Percentiles rank a stretch among this genome's conserved stretches.
Conservation (phyloP, 92 coral and sea anemone genomes). For the Micromussa lordhowensis region DNA sequence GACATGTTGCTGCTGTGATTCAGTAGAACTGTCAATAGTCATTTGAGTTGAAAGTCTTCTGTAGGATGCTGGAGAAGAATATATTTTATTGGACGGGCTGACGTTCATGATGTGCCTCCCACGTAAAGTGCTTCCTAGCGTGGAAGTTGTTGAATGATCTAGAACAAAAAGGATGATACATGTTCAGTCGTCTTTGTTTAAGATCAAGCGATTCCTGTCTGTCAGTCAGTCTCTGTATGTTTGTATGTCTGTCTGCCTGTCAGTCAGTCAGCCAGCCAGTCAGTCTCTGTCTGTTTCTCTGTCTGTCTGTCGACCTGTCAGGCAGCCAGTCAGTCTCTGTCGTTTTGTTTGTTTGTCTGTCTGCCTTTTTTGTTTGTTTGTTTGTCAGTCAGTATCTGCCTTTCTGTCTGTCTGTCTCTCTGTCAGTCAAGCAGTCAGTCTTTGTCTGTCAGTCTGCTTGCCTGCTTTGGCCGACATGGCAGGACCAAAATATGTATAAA, state of each 20-base stretch:
- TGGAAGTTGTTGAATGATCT: background rate
- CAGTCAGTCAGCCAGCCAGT: background rate
- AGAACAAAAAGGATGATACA: background rate
- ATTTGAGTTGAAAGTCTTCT: background rate
- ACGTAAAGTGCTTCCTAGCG: background rate
- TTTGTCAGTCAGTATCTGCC: background rate
- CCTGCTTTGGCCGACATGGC: background rate
- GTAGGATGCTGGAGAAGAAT: background rate
- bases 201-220: background rate
- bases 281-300: background rate
- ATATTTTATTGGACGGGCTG: background rate
- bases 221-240: background rate
- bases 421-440: background rate
- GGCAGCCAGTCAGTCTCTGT: no score
- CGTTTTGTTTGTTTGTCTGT: background rate
- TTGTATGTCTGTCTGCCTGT: background rate
- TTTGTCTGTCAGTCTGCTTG: no score
- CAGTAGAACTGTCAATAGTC: background rate
- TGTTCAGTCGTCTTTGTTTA: background rate
- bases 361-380: no score
- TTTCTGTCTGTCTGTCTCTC: background rate
- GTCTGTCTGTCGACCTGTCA: background rate
- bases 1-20: background rate
- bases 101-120: background rate
- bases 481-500: background rate